Evolutionary conservation across 1,140 invertebrate genomes (phyloP).

Genomic region (Neodiprion fabricii): DNA sequence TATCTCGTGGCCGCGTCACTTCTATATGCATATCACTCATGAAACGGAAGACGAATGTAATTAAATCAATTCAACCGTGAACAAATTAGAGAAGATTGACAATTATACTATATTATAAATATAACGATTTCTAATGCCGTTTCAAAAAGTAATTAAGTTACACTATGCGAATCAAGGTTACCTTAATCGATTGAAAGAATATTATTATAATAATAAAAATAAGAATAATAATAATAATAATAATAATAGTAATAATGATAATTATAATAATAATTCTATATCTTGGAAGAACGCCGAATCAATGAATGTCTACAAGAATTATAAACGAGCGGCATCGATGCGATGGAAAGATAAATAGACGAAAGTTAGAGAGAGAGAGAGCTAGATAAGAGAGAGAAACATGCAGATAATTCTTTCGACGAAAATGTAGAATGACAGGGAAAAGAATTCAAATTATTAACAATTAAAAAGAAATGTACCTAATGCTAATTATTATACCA

Average conservation of each 20-base stretch:
- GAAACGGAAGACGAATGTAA: slow-evolving; percentile 35
- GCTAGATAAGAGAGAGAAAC: background rate
- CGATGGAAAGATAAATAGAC: background rate
- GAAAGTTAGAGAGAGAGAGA: background rate
- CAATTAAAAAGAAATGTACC: slow-evolving; percentile 27
- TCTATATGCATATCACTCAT: slow-evolving; percentile 59
- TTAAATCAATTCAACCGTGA: slow-evolving; percentile 18
- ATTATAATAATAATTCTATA: too few species aligned
- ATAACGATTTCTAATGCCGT: background rate
- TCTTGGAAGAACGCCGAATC: background rate
- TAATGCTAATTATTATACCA: slow-evolving; percentile 44
- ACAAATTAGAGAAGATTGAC: background rate
- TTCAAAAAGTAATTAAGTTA: background rate
- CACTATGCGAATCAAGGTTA: background rate
- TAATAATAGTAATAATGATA: too few species aligned
- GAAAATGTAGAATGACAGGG: too few species aligned
- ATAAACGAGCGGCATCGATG: too few species aligned
- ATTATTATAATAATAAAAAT: too few species aligned
- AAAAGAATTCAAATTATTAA: too few species aligned
- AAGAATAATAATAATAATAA: too few species aligned
- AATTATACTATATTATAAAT: background rate
- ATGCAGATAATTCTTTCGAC: background rate
- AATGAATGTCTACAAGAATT: background rate
- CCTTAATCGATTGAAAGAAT: too few species aligned
- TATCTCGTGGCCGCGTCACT: slow-evolving; percentile 46